These are phyloP conservation scores for Heteromyza rotundicornis DNA, from an alignment of 2,888 invertebrate genomes.

Conservation along the genomic window DNA sequence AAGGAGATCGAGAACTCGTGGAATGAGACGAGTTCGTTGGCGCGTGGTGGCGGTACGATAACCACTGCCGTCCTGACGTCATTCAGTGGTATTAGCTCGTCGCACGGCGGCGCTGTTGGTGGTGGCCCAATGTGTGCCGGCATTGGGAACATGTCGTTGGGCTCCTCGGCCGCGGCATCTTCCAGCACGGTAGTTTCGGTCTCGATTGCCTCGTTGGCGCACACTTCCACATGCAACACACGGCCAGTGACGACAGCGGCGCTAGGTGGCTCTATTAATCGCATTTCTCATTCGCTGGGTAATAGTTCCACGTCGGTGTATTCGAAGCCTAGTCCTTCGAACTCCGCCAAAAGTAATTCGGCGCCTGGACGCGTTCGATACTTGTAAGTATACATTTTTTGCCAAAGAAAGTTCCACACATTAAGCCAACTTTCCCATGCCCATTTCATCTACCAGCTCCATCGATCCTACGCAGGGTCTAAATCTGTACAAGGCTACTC, in stretches of 20 bases:
- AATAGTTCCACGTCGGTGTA: conserved; percentile 62
- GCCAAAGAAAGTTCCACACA: not conserved
- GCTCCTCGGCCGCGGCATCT: conserved; percentile 40
- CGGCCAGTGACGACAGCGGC: conserved; percentile 52
- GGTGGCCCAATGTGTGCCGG: conserved; percentile 8
- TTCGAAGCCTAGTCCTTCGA: conserved; percentile 62
- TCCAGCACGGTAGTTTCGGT: conserved; percentile 52
- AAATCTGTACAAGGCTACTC: conserved; percentile 62
- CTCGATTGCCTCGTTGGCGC: conserved; percentile 41
- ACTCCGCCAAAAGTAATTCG: conserved; percentile 63
- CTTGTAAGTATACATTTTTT: conserved; percentile 31
- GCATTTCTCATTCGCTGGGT: conserved; percentile 61
- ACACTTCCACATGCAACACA: conserved; percentile 48
- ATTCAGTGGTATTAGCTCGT: conserved; percentile 18
- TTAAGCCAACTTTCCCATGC: conserved; percentile 5
- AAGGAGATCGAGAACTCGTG: conserved; percentile 80
- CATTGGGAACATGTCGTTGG: conserved; percentile 7
- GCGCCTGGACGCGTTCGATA: conserved; percentile 62
- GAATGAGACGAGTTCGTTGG: conserved; percentile 64
- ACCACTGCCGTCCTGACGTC: conserved; percentile 38
- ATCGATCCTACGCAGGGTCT: conserved; percentile 63
- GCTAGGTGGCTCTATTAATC: conserved; percentile 50
- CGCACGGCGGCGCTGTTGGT: conserved; percentile 21
- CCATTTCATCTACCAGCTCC: conserved; percentile 49
- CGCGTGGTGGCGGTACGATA: conserved; percentile 22